These are phyloP conservation scores for Pseudochaenichthys georgianus DNA, from an alignment of 2,797 vertebrate species.

Conservation along the genomic window DNA sequence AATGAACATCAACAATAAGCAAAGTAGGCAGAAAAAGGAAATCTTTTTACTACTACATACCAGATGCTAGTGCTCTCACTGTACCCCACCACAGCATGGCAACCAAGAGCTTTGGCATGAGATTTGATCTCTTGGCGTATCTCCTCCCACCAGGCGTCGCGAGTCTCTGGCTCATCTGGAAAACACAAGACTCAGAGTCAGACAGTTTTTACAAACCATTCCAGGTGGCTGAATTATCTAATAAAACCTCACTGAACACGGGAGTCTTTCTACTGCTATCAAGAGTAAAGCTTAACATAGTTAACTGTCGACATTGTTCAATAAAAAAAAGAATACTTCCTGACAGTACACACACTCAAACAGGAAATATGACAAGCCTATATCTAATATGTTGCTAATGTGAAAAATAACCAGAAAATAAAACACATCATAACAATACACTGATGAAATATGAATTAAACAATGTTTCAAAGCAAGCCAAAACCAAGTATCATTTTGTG, in stretches of 20 bases:
- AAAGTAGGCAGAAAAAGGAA: not conserved
- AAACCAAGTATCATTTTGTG: conserved; percentile 65
- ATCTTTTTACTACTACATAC: conserved; percentile 76
- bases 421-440: conserved; percentile 45
- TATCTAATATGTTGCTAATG: conserved; percentile 12
- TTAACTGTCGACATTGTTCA: not conserved
- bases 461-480: conserved; percentile 71
- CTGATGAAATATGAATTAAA: conserved; percentile 55
- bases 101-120: conserved; percentile 97
- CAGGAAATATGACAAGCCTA: conserved; percentile 21
- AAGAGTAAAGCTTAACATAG: conserved; percentile 19
- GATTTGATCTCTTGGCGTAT: conserved; percentile 99
- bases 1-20: not conserved
- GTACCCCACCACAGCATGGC: conserved; percentile 98
- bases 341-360: conserved; percentile 21
- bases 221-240: conserved; percentile 1
- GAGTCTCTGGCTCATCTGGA: conserved; percentile 99
- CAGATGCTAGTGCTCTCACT: conserved; percentile 99
- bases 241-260: conserved; percentile 12
- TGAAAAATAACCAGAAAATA: conserved; percentile 52
- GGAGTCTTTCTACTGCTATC: not conserved
- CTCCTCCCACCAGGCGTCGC: conserved; percentile 99
- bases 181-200: conserved; percentile 77
- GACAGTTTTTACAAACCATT: conserved; percentile 21
- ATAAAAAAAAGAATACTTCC: not conserved